Base-by-base conservation (phyloP, 2,888 invertebrate genomes). In the Habroteleia sp. region DNA sequence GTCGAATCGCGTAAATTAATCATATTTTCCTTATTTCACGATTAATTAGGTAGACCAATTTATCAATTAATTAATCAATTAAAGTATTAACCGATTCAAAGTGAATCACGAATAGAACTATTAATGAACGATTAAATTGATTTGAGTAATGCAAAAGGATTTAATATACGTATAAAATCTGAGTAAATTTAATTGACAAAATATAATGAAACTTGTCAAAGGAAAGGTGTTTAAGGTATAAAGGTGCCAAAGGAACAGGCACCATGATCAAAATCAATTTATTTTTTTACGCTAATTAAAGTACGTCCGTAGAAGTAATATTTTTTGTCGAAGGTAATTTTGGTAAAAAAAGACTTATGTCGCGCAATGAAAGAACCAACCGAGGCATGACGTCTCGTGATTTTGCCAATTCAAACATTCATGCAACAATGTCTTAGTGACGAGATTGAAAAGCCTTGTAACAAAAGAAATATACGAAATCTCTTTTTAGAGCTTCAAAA, bases 351-450 rank as follows among this genome's bases (percentile, higher is more conserved):
- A 39, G 31, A 48, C 33, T 58, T 50, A 37, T 52, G 62, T 58
- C 37, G 39, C 50, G 33, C 13, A 37, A 52, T 58, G 73, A 73
- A 76, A 73, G 65, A 25, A 39, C 37, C 63, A 46, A 69, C 46
- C 41, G 63, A 58, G 77, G 79, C 83, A 81, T 83, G 83, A 84
- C 81, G 81, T 81, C 80, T 76, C 82, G 78, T 80, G 83, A 84
- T 84, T 84, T 84, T 82, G 83, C 82, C 83, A 84, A 83, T 84
- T 82, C 80, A 75, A 77, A 78, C 77, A 77, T 80, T 78, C 76
- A 75, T 71, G 75, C 79, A 74, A 56, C 41, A 62, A 62, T 54
- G 68, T 44, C 58, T 29, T 56, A 37, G 41, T 16, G 37, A 48
- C 65, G 56, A 44, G 63, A 37, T 31, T 58, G 11, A 62, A 50